phyloP scores from a whole-genome alignment of 2,797 vertebrate genomes.

The Meda fulgida region DNA sequence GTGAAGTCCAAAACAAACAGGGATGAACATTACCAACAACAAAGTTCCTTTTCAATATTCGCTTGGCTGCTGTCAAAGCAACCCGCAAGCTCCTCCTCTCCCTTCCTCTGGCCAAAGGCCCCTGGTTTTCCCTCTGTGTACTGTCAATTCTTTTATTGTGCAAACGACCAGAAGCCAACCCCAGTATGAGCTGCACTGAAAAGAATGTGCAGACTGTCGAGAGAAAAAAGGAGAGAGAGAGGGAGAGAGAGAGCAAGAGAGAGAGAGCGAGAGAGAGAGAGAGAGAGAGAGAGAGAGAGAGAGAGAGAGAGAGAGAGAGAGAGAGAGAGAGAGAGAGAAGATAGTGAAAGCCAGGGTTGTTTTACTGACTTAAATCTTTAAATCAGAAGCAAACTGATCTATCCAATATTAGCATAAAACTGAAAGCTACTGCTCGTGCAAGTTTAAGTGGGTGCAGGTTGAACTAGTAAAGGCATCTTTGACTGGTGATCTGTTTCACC shows the following conservation, averaged over 20 bases:
- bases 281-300: background rate
- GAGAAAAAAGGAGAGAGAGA: background rate
- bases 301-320: background rate
- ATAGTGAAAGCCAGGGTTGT: background rate
- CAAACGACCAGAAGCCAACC: slow-evolving; percentile 52
- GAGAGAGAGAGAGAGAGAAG: background rate
- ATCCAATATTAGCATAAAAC: slow-evolving; percentile 2
- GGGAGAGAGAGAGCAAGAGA: background rate
- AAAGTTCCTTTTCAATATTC: slow-evolving; percentile 60
- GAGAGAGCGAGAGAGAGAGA: background rate
- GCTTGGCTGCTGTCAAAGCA: slow-evolving; percentile 48
- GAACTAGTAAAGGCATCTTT: background rate
- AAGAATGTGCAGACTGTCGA: slow-evolving; percentile 33
- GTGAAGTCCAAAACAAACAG: slow-evolving; percentile 69
- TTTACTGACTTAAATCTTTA: slow-evolving; percentile 2
- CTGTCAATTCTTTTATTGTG: slow-evolving; percentile 53
- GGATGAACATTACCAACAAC: slow-evolving; percentile 60
- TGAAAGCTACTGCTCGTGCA: background rate
- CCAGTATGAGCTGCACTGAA: slow-evolving; percentile 38
- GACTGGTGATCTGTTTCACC: slow-evolving; percentile 26
- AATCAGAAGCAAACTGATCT: slow-evolving; percentile 5
- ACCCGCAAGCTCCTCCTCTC: slow-evolving; percentile 10
- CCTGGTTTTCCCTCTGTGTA: slow-evolving; percentile 36
- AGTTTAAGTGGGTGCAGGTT: slow-evolving; percentile 4
- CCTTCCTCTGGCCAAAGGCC: slow-evolving; percentile 35